These are phyloP conservation scores for Calameuta pallipes DNA, from an alignment of 2,888 invertebrate genomes.

Conservation along the genomic window DNA sequence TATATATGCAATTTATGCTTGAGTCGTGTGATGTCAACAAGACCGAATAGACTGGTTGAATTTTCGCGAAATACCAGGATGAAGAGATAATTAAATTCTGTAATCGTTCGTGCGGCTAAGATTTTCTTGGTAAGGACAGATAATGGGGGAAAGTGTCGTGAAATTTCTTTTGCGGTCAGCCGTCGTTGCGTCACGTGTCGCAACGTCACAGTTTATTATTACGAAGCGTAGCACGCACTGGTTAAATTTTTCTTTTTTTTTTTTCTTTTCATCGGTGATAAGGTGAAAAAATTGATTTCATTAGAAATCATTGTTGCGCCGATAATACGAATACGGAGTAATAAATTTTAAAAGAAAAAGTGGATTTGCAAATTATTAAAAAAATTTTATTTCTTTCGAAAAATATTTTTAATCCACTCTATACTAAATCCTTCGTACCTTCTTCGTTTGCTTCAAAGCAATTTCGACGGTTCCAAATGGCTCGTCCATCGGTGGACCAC, in stretches of 20 bases:
- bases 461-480: neutral
- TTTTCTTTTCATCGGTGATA: neutral
- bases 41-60: neutral
- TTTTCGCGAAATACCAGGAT: neutral
- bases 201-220: neutral
- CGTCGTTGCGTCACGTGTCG: neutral
- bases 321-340: neutral
- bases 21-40: neutral
- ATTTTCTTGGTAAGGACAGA: neutral
- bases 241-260: neutral
- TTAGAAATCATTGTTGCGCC: neutral
- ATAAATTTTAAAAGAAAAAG: too few species aligned
- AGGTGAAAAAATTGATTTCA: neutral
- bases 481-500: neutral
- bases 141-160: neutral
- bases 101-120: neutral
- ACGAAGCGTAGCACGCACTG: neutral
- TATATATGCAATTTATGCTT: neutral
- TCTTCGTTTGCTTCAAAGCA: neutral
- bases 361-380: too few species aligned
- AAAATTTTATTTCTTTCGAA: too few species aligned
- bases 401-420: neutral
- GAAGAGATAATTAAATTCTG: neutral
- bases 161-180: slow-evolving; percentile 6
- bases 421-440: neutral